Conservation (phyloP, 37 sponge, comb jelly and placozoan genomes). For the Bolinopsis microptera region DNA sequence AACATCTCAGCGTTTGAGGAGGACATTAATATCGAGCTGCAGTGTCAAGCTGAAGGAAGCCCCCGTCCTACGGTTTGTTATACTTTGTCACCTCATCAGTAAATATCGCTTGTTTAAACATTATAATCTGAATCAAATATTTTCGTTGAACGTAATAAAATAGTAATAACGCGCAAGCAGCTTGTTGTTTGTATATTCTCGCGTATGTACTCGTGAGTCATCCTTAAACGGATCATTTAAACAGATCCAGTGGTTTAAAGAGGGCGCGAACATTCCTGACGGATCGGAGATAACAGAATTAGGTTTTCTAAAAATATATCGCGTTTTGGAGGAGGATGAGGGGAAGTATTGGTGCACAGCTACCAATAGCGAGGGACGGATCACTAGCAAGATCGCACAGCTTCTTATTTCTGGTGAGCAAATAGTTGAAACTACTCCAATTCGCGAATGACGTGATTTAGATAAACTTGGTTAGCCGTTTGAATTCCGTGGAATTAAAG, state of each 20-base stretch:
- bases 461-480: too few relatives aligned
- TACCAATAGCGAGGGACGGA: not conserved
- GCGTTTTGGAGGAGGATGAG: slow-evolving; percentile 1
- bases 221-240: not conserved
- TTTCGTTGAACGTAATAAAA: not conserved
- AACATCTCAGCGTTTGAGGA: slow-evolving; percentile 22
- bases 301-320: not conserved
- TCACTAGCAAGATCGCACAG: not conserved
- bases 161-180: too few relatives aligned
- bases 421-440: too few relatives aligned
- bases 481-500: too few relatives aligned
- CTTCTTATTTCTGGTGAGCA: not conserved
- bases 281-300: not conserved
- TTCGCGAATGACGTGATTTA: too few relatives aligned
- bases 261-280: not conserved
- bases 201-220: not conserved
- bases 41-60: not conserved
- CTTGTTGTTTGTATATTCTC: not conserved
- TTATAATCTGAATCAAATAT: not conserved
- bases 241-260: slow-evolving; percentile 45
- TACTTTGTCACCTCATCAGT: too few relatives aligned
- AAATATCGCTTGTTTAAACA: not conserved
- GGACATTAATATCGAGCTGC: slow-evolving; percentile 30
- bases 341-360: slow-evolving; percentile 34
- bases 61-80: not conserved